These are phyloP conservation scores for Ormyrus rosae DNA, from an alignment of 2,888 invertebrate genomes.

Conservation along the genomic window DNA sequence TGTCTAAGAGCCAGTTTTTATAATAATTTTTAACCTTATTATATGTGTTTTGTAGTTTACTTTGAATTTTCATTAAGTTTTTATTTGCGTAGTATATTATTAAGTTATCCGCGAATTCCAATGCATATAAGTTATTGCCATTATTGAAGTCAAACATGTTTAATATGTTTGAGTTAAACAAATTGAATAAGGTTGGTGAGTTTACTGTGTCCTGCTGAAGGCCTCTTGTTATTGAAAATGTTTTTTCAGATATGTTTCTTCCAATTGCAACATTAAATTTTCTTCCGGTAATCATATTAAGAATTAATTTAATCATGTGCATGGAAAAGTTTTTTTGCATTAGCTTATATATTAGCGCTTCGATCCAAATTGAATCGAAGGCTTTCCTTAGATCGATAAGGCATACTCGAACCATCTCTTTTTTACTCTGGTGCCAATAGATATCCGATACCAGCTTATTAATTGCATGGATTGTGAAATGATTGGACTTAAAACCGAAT, in stretches of 20 bases:
- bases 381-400: slow-evolving; percentile 55
- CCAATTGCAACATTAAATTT: neutral
- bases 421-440: slow-evolving; percentile 4
- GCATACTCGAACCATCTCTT: slow-evolving; percentile 17
- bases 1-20: no score
- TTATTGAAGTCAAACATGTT: no score
- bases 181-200: slow-evolving; percentile 47
- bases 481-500: slow-evolving; percentile 7
- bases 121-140: no score
- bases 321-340: slow-evolving; percentile 35
- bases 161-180: slow-evolving; percentile 1
- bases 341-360: slow-evolving; percentile 48
- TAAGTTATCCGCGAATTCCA: no score
- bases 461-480: slow-evolving; percentile 51
- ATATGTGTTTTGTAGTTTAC: no score
- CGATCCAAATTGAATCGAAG: slow-evolving; percentile 53
- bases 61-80: no score
- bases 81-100: no score
- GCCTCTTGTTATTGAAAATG: slow-evolving; percentile 3
- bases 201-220: slow-evolving; percentile 56
- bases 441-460: slow-evolving; percentile 46
- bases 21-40: no score
- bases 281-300: slow-evolving; percentile 41
- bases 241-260: neutral
- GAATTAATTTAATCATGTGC: slow-evolving; percentile 28